Evolutionary conservation across 2,888 invertebrate species (phyloP).

Genomic region (Chrysotoxum bicinctum): DNA sequence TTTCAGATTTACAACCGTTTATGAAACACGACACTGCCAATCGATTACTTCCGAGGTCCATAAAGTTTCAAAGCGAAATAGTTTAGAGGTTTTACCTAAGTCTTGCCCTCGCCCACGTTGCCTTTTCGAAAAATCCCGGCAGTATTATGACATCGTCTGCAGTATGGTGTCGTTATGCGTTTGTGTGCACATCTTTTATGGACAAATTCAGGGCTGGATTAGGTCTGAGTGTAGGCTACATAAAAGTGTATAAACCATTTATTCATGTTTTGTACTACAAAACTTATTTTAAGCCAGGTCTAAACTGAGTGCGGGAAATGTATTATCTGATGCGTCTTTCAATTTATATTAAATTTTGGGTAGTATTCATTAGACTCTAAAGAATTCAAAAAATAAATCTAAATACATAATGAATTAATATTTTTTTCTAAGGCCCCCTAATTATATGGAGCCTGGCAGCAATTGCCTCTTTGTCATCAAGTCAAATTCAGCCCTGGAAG

Average conservation of each 20-base stretch:
- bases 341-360: no score
- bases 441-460: background rate
- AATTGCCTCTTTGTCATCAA: fast-evolving
- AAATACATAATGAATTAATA: background rate
- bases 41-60: constrained; percentile 67
- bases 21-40: constrained; percentile 68
- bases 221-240: background rate
- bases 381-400: background rate
- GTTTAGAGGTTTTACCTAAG: constrained; percentile 29
- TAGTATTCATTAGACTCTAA: no score
- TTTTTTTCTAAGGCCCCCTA: background rate
- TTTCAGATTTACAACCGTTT: constrained; percentile 71
- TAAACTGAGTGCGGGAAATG: no score
- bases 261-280: no score
- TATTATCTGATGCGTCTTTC: no score
- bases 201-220: constrained; percentile 7
- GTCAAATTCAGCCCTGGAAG: background rate
- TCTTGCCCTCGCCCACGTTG: background rate
- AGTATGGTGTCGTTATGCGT: constrained; percentile 1
- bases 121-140: background rate
- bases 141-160: background rate
- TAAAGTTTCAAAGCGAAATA: constrained; percentile 62
- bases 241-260: no score
- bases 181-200: constrained; percentile 52
- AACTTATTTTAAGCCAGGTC: no score